Evolutionary conservation across 2,888 invertebrate species (phyloP).

Genomic region (Galerucella calmariensis): DNA sequence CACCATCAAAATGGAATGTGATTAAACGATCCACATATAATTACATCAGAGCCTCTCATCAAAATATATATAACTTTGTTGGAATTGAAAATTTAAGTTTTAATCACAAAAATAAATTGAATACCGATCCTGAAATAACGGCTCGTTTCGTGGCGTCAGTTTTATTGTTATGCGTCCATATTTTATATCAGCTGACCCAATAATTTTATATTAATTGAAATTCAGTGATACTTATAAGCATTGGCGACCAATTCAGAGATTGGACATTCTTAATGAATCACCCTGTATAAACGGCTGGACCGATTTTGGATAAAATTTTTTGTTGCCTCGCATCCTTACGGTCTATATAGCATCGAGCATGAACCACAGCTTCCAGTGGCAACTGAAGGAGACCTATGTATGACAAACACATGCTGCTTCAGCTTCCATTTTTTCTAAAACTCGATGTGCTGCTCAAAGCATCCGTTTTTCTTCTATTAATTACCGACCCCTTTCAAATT

Average conservation of each 20-base stretch:
- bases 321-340: too few species aligned
- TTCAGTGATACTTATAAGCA: background rate
- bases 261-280: too few species aligned
- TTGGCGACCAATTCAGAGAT: too few species aligned
- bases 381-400: too few species aligned
- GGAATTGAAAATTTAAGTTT: conserved; percentile 35
- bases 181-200: background rate
- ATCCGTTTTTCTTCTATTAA: background rate
- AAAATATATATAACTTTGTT: conserved; percentile 39
- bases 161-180: background rate
- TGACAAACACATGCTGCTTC: too few species aligned
- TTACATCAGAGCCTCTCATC: conserved; percentile 48
- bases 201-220: background rate
- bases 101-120: conserved; percentile 36
- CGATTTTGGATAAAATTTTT: too few species aligned
- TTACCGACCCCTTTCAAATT: background rate
- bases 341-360: too few species aligned
- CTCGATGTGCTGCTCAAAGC: too few species aligned
- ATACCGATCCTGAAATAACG: conserved; percentile 27
- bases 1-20: conserved; percentile 54
- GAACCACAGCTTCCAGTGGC: too few species aligned
- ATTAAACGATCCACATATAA: conserved; percentile 47
- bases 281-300: too few species aligned
- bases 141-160: background rate
- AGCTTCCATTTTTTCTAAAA: too few species aligned